Percentiles rank a stretch among this genome's conserved stretches.
phyloP scores from a whole-genome alignment of 2,797 vertebrate species.

The Erithacus rubecula region DNA sequence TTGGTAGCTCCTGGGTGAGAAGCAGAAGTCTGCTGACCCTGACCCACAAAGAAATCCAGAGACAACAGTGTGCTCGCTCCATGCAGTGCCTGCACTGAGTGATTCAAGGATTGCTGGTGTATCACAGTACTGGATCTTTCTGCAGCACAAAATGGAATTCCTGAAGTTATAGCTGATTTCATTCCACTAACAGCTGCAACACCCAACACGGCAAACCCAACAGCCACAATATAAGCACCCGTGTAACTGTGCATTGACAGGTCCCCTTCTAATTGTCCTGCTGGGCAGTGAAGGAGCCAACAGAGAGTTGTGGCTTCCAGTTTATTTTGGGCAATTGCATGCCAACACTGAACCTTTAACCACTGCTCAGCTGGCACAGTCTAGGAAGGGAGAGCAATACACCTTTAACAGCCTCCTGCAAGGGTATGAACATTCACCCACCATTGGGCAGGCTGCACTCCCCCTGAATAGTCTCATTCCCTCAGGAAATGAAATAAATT shows the following conservation, averaged over 20 bases:
- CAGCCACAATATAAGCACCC: background rate
- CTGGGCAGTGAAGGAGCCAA: background rate
- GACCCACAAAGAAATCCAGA: background rate
- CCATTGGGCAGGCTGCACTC: rapidly evolving
- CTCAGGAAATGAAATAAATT: background rate
- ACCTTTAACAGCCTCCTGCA: background rate
- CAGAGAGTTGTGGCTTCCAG: background rate
- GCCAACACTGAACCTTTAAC: background rate
- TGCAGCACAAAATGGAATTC: background rate
- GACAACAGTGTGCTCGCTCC: rapidly evolving
- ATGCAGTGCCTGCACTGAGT: rapidly evolving
- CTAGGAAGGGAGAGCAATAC: background rate
- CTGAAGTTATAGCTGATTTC: background rate
- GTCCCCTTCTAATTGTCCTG: background rate
- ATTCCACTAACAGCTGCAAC: background rate
- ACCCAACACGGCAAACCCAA: background rate
- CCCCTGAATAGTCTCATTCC: background rate
- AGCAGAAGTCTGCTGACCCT: background rate
- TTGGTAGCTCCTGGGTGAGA: background rate
- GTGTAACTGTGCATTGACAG: rapidly evolving
- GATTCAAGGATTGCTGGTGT: background rate
- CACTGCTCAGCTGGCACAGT: background rate
- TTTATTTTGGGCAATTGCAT: background rate
- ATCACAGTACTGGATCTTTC: background rate
- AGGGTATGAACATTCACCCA: background rate